Conservation (phyloP, 2,797 vertebrate species). For the Odontamblyopus lacepedii region DNA sequence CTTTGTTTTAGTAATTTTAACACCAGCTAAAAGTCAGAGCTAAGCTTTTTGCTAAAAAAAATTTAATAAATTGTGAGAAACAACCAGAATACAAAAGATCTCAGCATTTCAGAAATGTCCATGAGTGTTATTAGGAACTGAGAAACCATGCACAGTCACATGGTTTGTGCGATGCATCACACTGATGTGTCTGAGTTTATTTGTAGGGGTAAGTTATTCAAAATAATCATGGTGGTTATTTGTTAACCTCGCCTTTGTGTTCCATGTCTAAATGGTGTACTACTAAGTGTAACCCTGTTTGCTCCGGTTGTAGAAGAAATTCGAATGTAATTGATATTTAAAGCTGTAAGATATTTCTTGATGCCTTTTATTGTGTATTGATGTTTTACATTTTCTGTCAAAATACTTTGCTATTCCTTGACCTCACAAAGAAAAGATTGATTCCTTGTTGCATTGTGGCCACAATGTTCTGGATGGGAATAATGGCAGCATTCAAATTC, state of each 20-base stretch:
- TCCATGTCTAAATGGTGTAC: too few species aligned
- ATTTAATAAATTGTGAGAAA: too few species aligned
- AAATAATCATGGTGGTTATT: background rate
- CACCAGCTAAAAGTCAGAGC: background rate
- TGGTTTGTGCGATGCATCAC: background rate
- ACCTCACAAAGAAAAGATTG: conserved; percentile 45
- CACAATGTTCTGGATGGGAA: conserved; percentile 46
- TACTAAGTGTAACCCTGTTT: background rate
- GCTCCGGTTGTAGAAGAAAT: background rate
- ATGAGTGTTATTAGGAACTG: background rate
- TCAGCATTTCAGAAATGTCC: background rate
- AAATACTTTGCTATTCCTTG: conserved; percentile 39
- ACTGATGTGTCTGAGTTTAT: background rate
- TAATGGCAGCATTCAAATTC: conserved; percentile 65
- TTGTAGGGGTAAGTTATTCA: background rate
- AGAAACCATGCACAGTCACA: too few species aligned
- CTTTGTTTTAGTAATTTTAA: background rate
- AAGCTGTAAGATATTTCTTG: background rate
- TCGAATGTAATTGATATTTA: background rate
- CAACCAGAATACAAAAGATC: background rate
- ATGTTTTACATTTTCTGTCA: conserved; percentile 48
- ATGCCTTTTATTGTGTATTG: conserved; percentile 1
- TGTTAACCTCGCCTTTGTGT: too few species aligned
- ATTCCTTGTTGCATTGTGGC: conserved; percentile 52
- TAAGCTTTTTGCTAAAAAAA: too few species aligned